Base-by-base conservation (phyloP, 1,140 invertebrate genomes). In the Zaprionus davidi region DNA sequence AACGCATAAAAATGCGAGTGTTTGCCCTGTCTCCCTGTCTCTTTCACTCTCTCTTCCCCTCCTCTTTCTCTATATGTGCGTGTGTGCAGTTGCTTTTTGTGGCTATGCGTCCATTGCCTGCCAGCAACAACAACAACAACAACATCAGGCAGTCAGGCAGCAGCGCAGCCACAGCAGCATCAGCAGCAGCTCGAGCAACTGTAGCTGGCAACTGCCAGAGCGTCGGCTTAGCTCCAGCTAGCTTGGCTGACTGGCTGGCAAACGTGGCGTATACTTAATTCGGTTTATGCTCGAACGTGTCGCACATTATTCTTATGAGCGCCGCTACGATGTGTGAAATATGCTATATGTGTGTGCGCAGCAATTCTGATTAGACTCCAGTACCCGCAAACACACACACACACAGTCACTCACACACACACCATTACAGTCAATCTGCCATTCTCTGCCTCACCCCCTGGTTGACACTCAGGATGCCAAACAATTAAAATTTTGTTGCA, bases 211-310 rank as follows among this genome's bases (percentile, higher is more conserved):
- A 22, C 24, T 51, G 28, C n/a, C 63, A 38, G 26, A 28, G 26
- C 26, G 26, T 0, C 26, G 63, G 64, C 56, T 55, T 36, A 51
- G 41, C 28, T 36, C 24, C 34, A 38, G 34, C n/a, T 76, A 59
- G 66, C 74, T 69, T 73, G 72, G 56, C 71, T 80, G 78, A 34
- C 59, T 80, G 73, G 51, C 69, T 83, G 84, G 84, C 84, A 81
- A 87, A 88, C 81, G 84, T 86, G 84, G 84, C 85, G 84, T 88
- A 88, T 90, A 88, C 84, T 88, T 88, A 88, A 88, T 88, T 88
- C 84, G 85, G 81, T 88, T 88, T 88, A 88, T 88, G 84, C 85
- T 78, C 75, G 84, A 88, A 88, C 84, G 84, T 88, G 84, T 88
- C 81, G 78, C 84, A 90, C 84, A 88, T 88, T 90, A 88, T 88